Base-by-base conservation (phyloP, 92 coral and sea anemone species). In the Meandrina meandrites region DNA sequence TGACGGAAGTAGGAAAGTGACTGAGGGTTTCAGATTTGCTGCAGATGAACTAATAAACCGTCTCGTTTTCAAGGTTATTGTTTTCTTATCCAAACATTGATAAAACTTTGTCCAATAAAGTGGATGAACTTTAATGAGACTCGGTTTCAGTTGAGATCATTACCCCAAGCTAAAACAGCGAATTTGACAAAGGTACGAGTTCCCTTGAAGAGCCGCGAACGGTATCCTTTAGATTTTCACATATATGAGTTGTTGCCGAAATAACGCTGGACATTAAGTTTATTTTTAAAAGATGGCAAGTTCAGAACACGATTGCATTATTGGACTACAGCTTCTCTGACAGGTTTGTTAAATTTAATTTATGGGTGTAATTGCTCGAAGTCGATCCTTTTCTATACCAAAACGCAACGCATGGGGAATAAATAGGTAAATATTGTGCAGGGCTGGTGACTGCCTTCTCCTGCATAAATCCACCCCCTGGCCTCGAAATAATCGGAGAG, bases 1-100 rank as follows among this genome's bases (percentile, higher is more conserved):
- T 62, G 32, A 47, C 82, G 68, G 82, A 79, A 79, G 80, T 45
- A n/a, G 3, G 22, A 48, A 27, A 32, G 24, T 60, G 84, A 58
- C 84, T 31, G 6, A 3, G 69, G 6, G 64, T 45, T 80, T 64
- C 31, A 21, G 1, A 50, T 37, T 64, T 34, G 27, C 28, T 67
- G 40, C 77, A 27, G n/a, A 47, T 28, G 72, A 45, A 16, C 27
- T 11, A 42, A 66, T 45, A 6, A 66, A 81, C 47, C 60, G 27
- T 12, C 12, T 30, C 8, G 13, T 64, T 42, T 67, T 30, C 2
- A 24, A n/a, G 53, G 27, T 54, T 36, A 42, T 45, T 17, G 2
- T 48, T 54, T 35, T 47, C 58, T 81, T 42, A 30, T 15, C 42
- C 77, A 81, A 64, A 67, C 42, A 66, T 3, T 62, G 14, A 18